phyloP scores from a whole-genome alignment of 2,797 vertebrate species.

The Dicrostonyx torquatus region DNA sequence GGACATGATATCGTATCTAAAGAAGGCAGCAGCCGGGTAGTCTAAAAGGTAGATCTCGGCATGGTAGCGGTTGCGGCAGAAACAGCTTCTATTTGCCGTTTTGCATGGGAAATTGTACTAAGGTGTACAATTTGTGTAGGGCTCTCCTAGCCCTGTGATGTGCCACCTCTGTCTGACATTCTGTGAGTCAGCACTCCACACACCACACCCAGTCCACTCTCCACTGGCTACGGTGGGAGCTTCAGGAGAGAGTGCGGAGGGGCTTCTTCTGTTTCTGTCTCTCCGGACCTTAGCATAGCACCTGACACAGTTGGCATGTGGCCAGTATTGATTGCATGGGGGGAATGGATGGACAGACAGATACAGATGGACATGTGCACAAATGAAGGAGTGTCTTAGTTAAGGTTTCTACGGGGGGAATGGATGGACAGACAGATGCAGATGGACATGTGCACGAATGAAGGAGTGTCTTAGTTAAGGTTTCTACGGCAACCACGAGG shows the following conservation, averaged over 20 bases:
- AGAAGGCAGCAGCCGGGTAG: background rate
- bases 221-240: background rate
- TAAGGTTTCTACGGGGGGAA: too few relatives aligned
- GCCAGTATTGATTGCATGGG: background rate
- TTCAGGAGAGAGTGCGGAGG: background rate
- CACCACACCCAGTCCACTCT: background rate
- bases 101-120: background rate
- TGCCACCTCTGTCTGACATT: background rate
- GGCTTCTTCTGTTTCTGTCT: background rate
- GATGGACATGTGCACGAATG: background rate
- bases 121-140: background rate
- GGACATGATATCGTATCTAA: background rate
- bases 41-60: background rate
- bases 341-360: background rate
- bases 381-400: background rate
- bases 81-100: background rate
- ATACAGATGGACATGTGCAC: background rate
- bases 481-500: too few relatives aligned
- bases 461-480: too few relatives aligned
- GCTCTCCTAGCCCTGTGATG: background rate
- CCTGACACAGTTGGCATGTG: background rate
- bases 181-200: rapidly evolving
- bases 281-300: background rate
- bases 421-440: too few relatives aligned
- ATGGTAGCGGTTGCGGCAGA: background rate